Base-by-base conservation (phyloP, 2,888 invertebrate species). In the Caenorhabditis doughertyi region DNA sequence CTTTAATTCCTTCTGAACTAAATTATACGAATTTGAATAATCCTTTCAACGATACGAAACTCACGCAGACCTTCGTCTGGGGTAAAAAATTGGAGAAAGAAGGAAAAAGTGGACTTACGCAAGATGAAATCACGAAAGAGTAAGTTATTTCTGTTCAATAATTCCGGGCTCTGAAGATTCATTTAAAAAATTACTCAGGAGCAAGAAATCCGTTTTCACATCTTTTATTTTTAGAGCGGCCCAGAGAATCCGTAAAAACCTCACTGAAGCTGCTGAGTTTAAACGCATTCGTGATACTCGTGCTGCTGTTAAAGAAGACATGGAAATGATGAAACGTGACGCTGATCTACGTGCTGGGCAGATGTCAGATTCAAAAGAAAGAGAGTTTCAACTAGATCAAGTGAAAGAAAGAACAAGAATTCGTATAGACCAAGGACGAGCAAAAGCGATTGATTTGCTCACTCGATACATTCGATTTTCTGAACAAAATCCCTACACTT, bases 21-120 rank as follows among this genome's bases (percentile, higher is more conserved):
- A 87, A 97, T 91, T 99, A 98, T 92, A 98, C 98, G 0, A 97
- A 99, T 92, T 95, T 96, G 67, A 98, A 99, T 92, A 99, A 99
- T 93, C 99, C 99, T 0, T 99, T 98, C 92, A 98, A 98, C 0
- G 99, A 99, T 94, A 96, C 96, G 0, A 96, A 97, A 89, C 94
- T 99, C 47, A 94, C 97, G 5, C 95, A 97, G 39, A 96, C 97
- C 0, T 99, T 99, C 93, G 96, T 97, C 0, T 99, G 99, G 99
- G 94, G 94, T 25, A 98, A 98, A 93, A 99, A 99, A 92, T 93
- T 98, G 60, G 95, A 97, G 77, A 96, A 96, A 90, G 97, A 98
- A 91, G 99, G 98, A 0, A 89, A 87, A 64, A 55, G 25, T 9
- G 80, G 83, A n/a, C 35, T 89, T 7, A 76, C 86, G 3, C 68